A percentile compares a stretch with the other conserved stretches of the same genome.
phyloP scores from a whole-genome alignment of 2,113 vertebrate genomes.

The Tor tambroides region DNA sequence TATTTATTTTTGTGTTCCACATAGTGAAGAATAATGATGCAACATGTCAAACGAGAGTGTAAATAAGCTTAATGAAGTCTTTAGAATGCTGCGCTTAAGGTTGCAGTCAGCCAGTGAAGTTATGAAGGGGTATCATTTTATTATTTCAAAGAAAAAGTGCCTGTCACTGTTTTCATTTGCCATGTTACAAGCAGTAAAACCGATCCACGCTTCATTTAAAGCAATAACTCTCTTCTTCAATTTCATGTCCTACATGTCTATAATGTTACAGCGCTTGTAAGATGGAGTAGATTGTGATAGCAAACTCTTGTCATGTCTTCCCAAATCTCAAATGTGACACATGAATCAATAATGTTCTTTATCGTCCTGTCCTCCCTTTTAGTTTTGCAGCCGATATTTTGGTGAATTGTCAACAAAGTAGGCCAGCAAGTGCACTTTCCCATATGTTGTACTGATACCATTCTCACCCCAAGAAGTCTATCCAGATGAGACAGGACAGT shows the following conservation, averaged over 20 bases:
- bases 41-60: constrained; percentile 29
- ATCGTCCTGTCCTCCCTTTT: background rate
- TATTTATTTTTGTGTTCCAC: constrained; percentile 37
- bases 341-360: background rate
- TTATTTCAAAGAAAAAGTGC: background rate
- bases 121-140: background rate
- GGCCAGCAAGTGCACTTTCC: background rate
- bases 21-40: background rate
- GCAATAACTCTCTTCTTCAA: constrained; percentile 12
- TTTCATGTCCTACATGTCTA: background rate
- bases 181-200: background rate
- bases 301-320: background rate
- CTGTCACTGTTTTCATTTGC: constrained; percentile 14
- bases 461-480: constrained; percentile 60
- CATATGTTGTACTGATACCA: constrained; percentile 28
- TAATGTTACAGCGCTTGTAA: background rate
- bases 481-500: constrained; percentile 57
- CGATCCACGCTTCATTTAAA: background rate
- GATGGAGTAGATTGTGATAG: constrained; percentile 1
- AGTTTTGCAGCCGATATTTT: background rate
- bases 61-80: constrained; percentile 51
- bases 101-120: background rate
- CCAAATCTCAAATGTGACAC: background rate
- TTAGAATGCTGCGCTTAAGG: constrained; percentile 36
- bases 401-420: constrained; percentile 26